Evolutionary conservation across 2,113 vertebrate genomes (phyloP), one percentile per base, ranked within the genome.

Genomic region (Elephas maximus): DNA sequence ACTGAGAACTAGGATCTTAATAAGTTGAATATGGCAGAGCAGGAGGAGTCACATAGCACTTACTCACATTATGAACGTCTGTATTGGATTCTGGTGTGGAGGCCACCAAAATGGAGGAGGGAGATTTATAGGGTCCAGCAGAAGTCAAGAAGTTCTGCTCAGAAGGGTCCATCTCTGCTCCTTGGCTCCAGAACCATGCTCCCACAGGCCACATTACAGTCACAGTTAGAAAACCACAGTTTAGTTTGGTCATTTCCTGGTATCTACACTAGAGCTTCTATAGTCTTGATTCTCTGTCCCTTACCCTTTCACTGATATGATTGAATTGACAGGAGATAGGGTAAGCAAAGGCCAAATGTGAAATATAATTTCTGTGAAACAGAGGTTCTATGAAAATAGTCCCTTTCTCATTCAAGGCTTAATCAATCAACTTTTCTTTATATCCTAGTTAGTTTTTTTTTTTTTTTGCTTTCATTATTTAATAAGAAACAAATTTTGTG

Each of bases 381-480:
- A 74, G 73, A 26, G 17, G 23, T 63, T 77, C 17, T 82, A 23
- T 95, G 88, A 83, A 90, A 81, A 91, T 37, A 65, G 51, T 11
- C 5, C 28, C 33, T 71, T 88, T 86, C 3, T 88, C 53, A 60
- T 33, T 53, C 12, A 65, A 79, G 53, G 18, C 21, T 30, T 65
- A 83, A 78, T n/a, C 45, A 90, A 45, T 82, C 33, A 81, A 80
- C n/a, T 95, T 95, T 95, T 71, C 53, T 67, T 90, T 53, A 71
- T 20, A 87, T 85, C 60, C 24, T 81, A 88, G n/a, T 60, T 85
- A 37, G 37, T 37, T 30, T 18, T 30, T 67, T 60, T 85, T 30
- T 18, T 30, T 67, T 81, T 92, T 97, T 62, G 57, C 53, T 94
- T 96, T 93, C 28, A 82, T 89, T 92, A n/a, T 95, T 95, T 93